phyloP scores from a whole-genome alignment of 1,140 invertebrate species.

The Hyles vespertilio region DNA sequence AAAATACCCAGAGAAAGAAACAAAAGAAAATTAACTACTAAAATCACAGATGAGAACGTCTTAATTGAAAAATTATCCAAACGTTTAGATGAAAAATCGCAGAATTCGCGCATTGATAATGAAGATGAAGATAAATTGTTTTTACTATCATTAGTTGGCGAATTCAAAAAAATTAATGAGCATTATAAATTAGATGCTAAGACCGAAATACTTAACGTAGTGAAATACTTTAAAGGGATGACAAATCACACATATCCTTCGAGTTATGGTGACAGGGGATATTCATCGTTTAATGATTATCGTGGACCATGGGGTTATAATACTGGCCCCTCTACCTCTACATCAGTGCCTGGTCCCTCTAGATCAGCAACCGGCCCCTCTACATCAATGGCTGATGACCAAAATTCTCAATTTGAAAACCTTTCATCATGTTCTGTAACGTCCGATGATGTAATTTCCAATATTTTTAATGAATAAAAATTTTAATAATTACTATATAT shows the following conservation, averaged over 20 bases:
- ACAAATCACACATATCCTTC: constrained; percentile 26
- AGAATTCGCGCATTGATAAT: constrained; percentile 15
- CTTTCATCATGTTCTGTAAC: constrained; percentile 10
- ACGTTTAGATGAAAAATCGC: constrained; percentile 24
- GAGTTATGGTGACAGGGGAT: constrained; percentile 24
- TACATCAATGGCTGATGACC: constrained; percentile 12
- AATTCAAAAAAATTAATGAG: constrained; percentile 25
- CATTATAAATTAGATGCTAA: constrained; percentile 26
- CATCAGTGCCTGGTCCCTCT: constrained; percentile 6
- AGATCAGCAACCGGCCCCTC: constrained; percentile 6
- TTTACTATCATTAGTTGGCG: constrained; percentile 24
- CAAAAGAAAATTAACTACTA: constrained; percentile 13
- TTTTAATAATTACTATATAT: constrained; percentile 5
- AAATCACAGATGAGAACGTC: constrained; percentile 18
- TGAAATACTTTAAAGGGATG: constrained; percentile 29
- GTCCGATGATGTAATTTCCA: constrained; percentile 13
- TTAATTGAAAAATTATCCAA: constrained; percentile 29
- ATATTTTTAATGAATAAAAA: constrained; percentile 24
- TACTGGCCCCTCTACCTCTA: constrained; percentile 8
- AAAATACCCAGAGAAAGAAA: constrained; percentile 22
- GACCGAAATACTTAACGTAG: constrained; percentile 29
- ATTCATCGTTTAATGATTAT: constrained; percentile 15
- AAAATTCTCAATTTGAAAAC: constrained; percentile 13
- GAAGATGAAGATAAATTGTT: constrained; percentile 30
- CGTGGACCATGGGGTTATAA: constrained; percentile 23